These are phyloP conservation scores for Neoniphon sammara DNA, from an alignment of 2,797 vertebrate species.

Conservation along the genomic window DNA sequence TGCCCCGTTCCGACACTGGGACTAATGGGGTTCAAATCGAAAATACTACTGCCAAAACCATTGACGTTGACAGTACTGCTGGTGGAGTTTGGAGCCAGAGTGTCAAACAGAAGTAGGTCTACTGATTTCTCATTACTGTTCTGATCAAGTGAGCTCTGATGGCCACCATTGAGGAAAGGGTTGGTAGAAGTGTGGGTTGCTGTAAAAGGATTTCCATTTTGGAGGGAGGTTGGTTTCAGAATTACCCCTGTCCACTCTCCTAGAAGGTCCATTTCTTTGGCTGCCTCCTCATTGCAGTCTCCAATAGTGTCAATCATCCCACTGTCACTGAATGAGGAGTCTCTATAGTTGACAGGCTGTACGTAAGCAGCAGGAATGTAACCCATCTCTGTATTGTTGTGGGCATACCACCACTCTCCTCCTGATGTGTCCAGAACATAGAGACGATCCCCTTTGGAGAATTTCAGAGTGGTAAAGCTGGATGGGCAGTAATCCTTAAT, in stretches of 20 bases:
- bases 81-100: conserved; percentile 66
- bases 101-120: conserved; percentile 89
- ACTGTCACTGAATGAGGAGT: conserved; percentile 92
- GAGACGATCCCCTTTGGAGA: conserved; percentile 94
- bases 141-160: conserved; percentile 69
- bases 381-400: conserved; percentile 98
- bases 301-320: conserved; percentile 91
- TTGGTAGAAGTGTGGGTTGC: conserved; percentile 87
- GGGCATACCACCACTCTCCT: conserved; percentile 98
- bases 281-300: conserved; percentile 87
- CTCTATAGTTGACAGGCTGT: conserved; percentile 87
- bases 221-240: conserved; percentile 78
- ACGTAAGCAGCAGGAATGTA: conserved; percentile 97
- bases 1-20: conserved; percentile 58
- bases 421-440: conserved; percentile 94
- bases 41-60: conserved; percentile 80
- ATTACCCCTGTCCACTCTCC: conserved; percentile 84
- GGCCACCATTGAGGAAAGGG: conserved; percentile 87
- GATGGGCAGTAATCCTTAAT: conserved; percentile 97
- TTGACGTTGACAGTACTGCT: conserved; percentile 75
- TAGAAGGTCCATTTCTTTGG: conserved; percentile 89
- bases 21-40: conserved; percentile 77
- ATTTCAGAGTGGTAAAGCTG: conserved; percentile 96
- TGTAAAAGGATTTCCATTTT: conserved; percentile 90
- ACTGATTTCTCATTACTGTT: conserved; percentile 81